phyloP scores from a whole-genome alignment of 2,888 invertebrate genomes.

The Synergus itoensis region DNA sequence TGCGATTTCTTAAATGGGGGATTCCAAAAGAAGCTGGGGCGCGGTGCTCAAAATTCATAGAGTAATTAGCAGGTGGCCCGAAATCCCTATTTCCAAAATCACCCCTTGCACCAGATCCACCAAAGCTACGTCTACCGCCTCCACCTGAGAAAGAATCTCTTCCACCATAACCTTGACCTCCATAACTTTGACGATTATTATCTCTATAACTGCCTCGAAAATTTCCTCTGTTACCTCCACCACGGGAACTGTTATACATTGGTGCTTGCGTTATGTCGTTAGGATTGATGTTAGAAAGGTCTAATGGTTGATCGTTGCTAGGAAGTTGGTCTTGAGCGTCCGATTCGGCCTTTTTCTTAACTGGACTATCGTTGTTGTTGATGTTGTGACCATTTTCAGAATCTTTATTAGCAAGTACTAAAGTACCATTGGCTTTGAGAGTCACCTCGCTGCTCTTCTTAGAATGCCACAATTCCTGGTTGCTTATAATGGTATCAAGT shows the following conservation, averaged over 20 bases:
- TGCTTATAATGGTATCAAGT: constrained; percentile 84
- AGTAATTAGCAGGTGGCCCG: constrained; percentile 66
- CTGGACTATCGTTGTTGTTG: constrained; percentile 66
- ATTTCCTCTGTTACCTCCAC: constrained; percentile 75
- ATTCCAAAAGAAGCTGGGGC: constrained; percentile 65
- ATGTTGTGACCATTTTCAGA: constrained; percentile 58
- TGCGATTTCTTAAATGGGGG: constrained; percentile 69
- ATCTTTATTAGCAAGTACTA: constrained; percentile 79
- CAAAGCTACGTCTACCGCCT: constrained; percentile 65
- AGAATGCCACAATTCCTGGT: constrained; percentile 86
- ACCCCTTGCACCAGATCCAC: constrained; percentile 70
- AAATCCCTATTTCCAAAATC: constrained; percentile 67
- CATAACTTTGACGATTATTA: constrained; percentile 69
- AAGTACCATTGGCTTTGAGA: constrained; percentile 82
- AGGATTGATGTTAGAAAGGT: constrained; percentile 67
- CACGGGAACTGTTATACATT: constrained; percentile 83
- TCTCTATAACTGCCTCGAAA: constrained; percentile 70
- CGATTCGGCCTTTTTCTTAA: constrained; percentile 61
- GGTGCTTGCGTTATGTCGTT: constrained; percentile 80
- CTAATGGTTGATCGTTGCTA: constrained; percentile 60
- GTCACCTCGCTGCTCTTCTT: constrained; percentile 81
- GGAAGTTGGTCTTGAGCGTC: constrained; percentile 25
- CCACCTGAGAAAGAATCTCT: constrained; percentile 76
- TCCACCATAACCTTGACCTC: constrained; percentile 77
- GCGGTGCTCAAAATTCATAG: constrained; percentile 69